A percentile compares a stretch with the other conserved stretches of the same genome.
Evolutionary conservation across 2,797 vertebrate species (phyloP).

Genomic region (Poeciliopsis presidionis): DNA sequence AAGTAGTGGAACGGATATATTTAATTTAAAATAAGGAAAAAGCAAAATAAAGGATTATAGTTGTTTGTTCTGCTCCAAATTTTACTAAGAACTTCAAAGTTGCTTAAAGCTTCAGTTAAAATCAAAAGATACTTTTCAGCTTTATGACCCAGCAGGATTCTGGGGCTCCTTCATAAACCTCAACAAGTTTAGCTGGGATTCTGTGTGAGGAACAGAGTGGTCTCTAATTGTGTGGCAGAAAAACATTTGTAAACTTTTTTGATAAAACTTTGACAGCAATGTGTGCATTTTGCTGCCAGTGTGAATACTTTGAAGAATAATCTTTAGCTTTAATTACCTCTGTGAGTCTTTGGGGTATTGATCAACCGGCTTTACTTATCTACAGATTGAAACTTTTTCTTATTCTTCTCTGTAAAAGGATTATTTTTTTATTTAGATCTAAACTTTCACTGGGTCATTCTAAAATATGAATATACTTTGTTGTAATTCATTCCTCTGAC

Average conservation of each 20-base stretch:
- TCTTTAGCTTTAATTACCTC: neutral
- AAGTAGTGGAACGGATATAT: neutral
- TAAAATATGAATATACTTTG: neutral
- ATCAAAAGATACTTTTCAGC: neutral
- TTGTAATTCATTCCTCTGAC: neutral
- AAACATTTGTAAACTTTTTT: neutral
- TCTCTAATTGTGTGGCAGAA: neutral
- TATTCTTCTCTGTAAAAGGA: too few relatives aligned
- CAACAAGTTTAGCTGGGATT: neutral
- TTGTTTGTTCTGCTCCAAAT: constrained; percentile 1
- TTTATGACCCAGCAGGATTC: neutral
- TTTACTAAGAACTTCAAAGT: too few relatives aligned
- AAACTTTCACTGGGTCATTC: neutral
- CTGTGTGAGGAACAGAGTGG: neutral
- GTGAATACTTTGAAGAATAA: neutral
- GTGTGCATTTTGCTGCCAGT: neutral
- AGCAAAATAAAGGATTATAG: neutral
- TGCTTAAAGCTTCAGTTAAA: neutral
- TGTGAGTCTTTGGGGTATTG: neutral
- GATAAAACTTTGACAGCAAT: neutral
- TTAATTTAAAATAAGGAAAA: neutral
- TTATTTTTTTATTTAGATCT: neutral
- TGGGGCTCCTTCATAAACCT: neutral
- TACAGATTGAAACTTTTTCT: too few relatives aligned
- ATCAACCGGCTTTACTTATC: neutral